Percentiles rank a stretch among this genome's conserved stretches.
These are phyloP conservation scores for Macaria notata DNA, from an alignment of 2,888 invertebrate species.

Conservation along the genomic window DNA sequence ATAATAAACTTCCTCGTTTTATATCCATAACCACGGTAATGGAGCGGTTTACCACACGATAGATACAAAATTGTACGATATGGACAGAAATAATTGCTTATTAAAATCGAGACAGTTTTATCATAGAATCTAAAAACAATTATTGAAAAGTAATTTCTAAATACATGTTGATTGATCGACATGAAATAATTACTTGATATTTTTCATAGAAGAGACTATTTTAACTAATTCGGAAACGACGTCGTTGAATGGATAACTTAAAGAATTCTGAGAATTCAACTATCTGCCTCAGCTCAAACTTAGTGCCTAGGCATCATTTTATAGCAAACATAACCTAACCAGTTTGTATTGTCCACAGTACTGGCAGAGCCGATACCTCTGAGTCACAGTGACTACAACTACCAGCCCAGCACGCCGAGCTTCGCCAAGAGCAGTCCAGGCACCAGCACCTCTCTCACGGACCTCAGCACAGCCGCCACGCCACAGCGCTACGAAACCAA, in stretches of 20 bases:
- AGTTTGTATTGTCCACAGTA: slow-evolving; percentile 57
- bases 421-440: slow-evolving; percentile 68
- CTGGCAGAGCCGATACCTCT: slow-evolving; percentile 79
- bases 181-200: no score
- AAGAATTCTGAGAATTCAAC: no score
- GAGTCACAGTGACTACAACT: slow-evolving; percentile 70
- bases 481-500: slow-evolving; percentile 78
- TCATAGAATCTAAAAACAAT: no score
- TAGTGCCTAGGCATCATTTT: no score
- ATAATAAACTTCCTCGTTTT: slow-evolving; percentile 54
- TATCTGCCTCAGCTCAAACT: no score
- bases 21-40: slow-evolving; percentile 50
- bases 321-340: no score
- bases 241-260: no score
- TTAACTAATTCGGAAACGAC: no score
- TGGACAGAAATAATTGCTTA: slow-evolving; percentile 21
- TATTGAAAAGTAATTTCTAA: no score
- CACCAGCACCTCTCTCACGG: slow-evolving; percentile 65
- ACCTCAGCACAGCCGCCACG: slow-evolving; percentile 65
- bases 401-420: slow-evolving; percentile 59
- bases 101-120: neutral
- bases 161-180: no score
- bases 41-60: slow-evolving; percentile 58
- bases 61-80: slow-evolving; percentile 34
- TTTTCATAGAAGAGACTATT: no score